These are phyloP conservation scores for Hypotaenidia philippensis DNA, from an alignment of 2,797 vertebrate genomes.

Conservation along the genomic window DNA sequence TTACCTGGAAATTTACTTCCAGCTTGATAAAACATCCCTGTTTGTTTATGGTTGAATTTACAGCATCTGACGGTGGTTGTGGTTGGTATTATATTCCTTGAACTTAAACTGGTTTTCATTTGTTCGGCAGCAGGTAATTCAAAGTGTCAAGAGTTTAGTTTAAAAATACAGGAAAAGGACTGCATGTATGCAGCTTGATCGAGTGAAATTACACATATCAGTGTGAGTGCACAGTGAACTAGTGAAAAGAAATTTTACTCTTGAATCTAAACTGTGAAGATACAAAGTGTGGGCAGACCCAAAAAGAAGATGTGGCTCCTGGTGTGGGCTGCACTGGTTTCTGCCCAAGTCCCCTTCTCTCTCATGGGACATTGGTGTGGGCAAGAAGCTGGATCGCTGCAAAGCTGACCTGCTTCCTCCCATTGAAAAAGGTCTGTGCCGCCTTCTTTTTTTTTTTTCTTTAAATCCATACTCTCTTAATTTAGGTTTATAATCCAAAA, in stretches of 20 bases:
- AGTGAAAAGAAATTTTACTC: not conserved
- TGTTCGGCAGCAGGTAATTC: not conserved
- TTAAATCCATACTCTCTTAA: not conserved
- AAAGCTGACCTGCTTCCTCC: not conserved
- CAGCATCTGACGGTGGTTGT: accelerated
- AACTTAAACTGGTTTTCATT: not conserved
- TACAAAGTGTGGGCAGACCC: not conserved
- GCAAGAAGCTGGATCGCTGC: accelerated
- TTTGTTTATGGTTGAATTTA: not conserved
- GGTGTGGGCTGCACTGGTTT: not conserved
- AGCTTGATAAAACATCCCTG: not conserved
- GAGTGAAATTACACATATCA: not conserved
- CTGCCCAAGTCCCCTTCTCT: not conserved
- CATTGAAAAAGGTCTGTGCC: not conserved
- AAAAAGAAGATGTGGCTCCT: not conserved
- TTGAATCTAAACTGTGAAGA: not conserved
- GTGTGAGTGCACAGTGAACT: not conserved
- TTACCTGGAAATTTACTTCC: conserved; percentile 10
- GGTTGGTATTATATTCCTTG: not conserved
- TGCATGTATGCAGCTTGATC: not conserved
- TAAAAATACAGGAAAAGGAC: not conserved
- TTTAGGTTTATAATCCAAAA: not conserved
- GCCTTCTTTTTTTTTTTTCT: not conserved
- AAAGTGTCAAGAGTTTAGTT: not conserved
- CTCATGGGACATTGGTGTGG: not conserved